Base-by-base conservation (phyloP, 1,140 invertebrate species). In the Agraylea sexmaculata region DNA sequence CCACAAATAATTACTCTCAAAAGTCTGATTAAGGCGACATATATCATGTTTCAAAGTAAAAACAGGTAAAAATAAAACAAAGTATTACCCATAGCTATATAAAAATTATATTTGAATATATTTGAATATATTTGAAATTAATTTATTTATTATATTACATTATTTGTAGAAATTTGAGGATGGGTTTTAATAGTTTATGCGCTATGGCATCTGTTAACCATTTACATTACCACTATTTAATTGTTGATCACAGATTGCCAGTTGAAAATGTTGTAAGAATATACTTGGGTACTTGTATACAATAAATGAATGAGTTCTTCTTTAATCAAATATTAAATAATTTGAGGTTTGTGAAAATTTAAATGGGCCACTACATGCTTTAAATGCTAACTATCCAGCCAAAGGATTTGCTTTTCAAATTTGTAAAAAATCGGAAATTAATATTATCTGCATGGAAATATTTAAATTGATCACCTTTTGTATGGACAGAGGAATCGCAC, bases 131-230 rank as follows among this genome's bases (percentile, higher is more conserved):
- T 2, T 30, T 5, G 11, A 25, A 25, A 32, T 22, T 38, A 13
- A 31, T 38, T 32, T 13, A 4, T 43, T 12, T 37, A 31, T 16
- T 22, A 3, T 34, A 19, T 51, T 42, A 31, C 18, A 33, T 53
- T 46, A 31, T 52, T 65, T 68, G 13, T 55, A 74, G 72, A 36
- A 57, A 68, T 52, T 60, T 84, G 6, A 66, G 77, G 39, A 59
- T 81, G 28, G 73, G 70, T 20, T 86, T 83, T 53, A 88, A 88
- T 60, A 78, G 81, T 54, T 58, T 86, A 16, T 80, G 82, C 63
- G 83, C 73, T 13, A 71, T 74, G 58, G 81, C 83, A 27, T 85
- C 83, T 19, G 79, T 88, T 1, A 87, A 87, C 62, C 83, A 87
- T 62, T 67, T 80, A 22, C 83, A 88, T 54, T 78, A 75, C 54